Evolutionary conservation across 2,888 invertebrate genomes (phyloP).

Genomic region (Sesia bembeciformis): DNA sequence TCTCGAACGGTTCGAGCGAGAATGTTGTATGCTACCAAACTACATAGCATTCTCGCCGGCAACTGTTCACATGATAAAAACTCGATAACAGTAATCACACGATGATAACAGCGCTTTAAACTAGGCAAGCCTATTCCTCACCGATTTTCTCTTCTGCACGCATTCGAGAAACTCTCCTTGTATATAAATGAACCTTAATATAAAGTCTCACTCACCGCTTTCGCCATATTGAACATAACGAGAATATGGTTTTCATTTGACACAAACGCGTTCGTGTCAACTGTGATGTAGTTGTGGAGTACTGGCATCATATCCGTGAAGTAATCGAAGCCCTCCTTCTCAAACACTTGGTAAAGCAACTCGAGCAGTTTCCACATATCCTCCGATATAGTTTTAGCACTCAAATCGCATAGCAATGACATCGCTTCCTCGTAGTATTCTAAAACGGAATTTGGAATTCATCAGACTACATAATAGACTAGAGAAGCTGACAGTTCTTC

Average conservation of each 20-base stretch:
- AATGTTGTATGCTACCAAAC: no score
- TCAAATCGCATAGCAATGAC: constrained; percentile 92
- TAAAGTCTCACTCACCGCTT: constrained; percentile 51
- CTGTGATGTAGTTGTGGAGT: constrained; percentile 96
- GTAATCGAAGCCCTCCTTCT: constrained; percentile 95
- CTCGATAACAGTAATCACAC: no score
- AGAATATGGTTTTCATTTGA: constrained; percentile 91
- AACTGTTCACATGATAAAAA: no score
- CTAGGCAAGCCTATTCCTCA: no score
- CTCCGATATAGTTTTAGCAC: constrained; percentile 88
- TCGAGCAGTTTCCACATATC: constrained; percentile 98
- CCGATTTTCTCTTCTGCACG: no score
- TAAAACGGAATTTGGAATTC: background rate
- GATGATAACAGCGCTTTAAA: no score
- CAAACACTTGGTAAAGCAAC: constrained; percentile 90
- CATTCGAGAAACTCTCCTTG: no score
- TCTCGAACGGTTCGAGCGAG: no score
- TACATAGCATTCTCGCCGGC: no score
- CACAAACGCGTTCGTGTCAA: constrained; percentile 94
- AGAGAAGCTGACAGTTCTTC: no score
- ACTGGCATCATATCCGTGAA: constrained; percentile 99
- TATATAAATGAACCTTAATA: no score
- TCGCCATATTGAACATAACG: constrained; percentile 96
- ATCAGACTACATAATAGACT: no score
- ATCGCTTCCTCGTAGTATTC: constrained; percentile 95